These are phyloP conservation scores for Dorcus hopei DNA, from an alignment of 2,888 invertebrate genomes.

Conservation along the genomic window DNA sequence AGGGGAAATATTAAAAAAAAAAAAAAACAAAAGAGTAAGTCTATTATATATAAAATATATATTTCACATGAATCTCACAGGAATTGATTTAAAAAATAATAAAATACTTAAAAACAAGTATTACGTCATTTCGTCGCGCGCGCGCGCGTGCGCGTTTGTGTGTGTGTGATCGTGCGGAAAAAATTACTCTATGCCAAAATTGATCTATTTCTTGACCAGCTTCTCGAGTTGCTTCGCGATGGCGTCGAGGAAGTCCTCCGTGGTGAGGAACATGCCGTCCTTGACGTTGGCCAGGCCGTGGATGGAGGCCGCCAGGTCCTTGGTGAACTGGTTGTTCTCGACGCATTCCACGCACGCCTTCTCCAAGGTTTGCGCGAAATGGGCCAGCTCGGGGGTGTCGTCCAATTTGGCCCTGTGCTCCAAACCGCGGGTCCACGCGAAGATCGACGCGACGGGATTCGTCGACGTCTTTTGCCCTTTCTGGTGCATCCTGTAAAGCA, in stretches of 20 bases:
- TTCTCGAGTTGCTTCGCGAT: slow-evolving; percentile 69
- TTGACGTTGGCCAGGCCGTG: slow-evolving; percentile 78
- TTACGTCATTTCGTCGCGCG: too few species aligned
- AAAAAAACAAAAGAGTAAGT: too few species aligned
- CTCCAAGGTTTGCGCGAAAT: slow-evolving; percentile 70
- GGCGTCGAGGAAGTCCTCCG: slow-evolving; percentile 82
- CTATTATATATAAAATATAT: too few species aligned
- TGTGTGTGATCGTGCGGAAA: too few species aligned
- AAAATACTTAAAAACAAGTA: too few species aligned
- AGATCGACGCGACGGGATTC: slow-evolving; percentile 88
- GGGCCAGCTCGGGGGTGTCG: slow-evolving; percentile 67
- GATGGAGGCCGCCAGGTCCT: slow-evolving; percentile 84
- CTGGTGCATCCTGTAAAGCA: slow-evolving; percentile 69
- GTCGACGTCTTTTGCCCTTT: slow-evolving; percentile 84
- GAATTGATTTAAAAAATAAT: too few species aligned
- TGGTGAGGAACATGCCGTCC: slow-evolving; percentile 77
- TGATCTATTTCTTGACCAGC: slow-evolving; percentile 24
- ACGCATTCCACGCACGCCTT: slow-evolving; percentile 81
- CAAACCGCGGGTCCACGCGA: slow-evolving; percentile 86
- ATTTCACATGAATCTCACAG: too few species aligned
- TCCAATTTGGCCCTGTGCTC: slow-evolving; percentile 81
- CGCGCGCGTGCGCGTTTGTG: too few species aligned
- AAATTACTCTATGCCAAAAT: not conserved
- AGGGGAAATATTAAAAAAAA: too few species aligned
- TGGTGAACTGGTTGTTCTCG: slow-evolving; percentile 81